Evolutionary conservation across 1,140 invertebrate species (phyloP).

Genomic region (Atta cephalotes): DNA sequence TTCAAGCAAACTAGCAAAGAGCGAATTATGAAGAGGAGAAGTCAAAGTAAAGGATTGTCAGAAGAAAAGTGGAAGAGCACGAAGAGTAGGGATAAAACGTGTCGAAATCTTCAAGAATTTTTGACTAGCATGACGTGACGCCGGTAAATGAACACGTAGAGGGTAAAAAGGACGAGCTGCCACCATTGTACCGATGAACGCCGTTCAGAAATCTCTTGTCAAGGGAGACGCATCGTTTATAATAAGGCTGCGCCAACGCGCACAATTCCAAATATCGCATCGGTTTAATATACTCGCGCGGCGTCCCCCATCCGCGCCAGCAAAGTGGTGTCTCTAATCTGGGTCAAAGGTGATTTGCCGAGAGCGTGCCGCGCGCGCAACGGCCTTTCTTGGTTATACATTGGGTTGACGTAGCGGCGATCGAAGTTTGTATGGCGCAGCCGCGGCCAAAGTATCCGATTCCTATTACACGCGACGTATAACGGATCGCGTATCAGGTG

Average conservation of each 20-base stretch:
- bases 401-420: background rate
- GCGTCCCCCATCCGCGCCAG: constrained; percentile 1
- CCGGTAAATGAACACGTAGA: constrained; percentile 66
- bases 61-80: constrained; percentile 15
- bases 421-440: constrained; percentile 12
- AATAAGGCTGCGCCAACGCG: constrained; percentile 15
- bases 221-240: constrained; percentile 31
- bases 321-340: constrained; percentile 61
- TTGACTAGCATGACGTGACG: constrained; percentile 79
- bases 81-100: background rate
- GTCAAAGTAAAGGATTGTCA: constrained; percentile 50
- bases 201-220: background rate
- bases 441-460: constrained; percentile 51
- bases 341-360: constrained; percentile 65
- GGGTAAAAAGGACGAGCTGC: constrained; percentile 60
- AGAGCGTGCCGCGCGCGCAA: constrained; percentile 21
- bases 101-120: constrained; percentile 29
- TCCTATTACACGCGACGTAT: constrained; percentile 40
- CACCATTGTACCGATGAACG: background rate
- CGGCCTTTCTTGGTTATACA: constrained; percentile 19
- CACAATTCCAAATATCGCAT: constrained; percentile 63
- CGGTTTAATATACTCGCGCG: constrained; percentile 29
- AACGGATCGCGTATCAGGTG: constrained; percentile 53
- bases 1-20: constrained; percentile 63
- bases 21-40: constrained; percentile 43